Conservation (phyloP, 2,113 vertebrate genomes). For the Catharus minimus region DNA sequence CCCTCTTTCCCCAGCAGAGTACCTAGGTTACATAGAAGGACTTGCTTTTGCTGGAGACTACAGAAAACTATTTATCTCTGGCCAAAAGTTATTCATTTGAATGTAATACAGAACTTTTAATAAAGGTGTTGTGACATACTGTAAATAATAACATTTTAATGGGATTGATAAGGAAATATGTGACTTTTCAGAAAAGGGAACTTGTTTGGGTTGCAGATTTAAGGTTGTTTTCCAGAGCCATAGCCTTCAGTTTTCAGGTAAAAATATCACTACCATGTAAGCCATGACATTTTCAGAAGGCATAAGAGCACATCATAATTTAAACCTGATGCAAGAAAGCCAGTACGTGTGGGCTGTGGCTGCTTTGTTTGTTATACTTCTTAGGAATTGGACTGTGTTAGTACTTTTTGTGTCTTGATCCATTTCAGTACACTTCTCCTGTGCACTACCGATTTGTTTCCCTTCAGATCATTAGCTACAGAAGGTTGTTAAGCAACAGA, state of each 20-base stretch:
- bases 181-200: background rate
- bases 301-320: background rate
- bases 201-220: background rate
- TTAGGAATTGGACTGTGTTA: background rate
- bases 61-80: background rate
- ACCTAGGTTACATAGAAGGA: background rate
- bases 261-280: background rate
- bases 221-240: background rate
- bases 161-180: background rate
- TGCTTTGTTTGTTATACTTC: background rate
- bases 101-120: background rate
- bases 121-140: background rate
- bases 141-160: background rate
- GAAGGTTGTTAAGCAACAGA: conserved; percentile 19
- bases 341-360: background rate
- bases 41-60: background rate
- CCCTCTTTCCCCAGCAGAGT: background rate
- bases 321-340: background rate
- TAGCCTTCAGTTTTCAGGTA: background rate
- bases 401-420: background rate
- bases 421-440: background rate
- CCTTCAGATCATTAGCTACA: background rate
- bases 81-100: background rate
- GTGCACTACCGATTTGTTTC: background rate
- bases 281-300: background rate